A percentile compares a stretch with the other conserved stretches of the same genome.
Evolutionary conservation across 2,113 vertebrate species (phyloP).

Genomic region (Syngnathus floridae): DNA sequence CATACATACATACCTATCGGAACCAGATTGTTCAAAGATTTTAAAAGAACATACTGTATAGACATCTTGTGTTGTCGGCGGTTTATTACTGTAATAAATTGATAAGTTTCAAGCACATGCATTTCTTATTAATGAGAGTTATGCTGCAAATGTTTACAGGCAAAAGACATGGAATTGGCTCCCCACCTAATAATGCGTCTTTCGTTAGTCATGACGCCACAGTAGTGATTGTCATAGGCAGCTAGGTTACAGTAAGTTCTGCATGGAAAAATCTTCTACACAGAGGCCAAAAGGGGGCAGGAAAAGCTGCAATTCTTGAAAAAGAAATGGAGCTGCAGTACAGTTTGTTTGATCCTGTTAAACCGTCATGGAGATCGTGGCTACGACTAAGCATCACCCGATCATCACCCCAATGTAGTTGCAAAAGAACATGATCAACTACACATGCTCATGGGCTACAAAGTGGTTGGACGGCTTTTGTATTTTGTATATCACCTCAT

Average conservation of each 20-base stretch:
- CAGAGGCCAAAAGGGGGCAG: neutral
- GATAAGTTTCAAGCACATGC: conserved; percentile 48
- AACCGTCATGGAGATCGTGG: neutral
- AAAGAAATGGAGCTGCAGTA: neutral
- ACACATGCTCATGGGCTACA: too few relatives aligned
- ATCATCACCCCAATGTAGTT: neutral
- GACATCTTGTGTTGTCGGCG: conserved; percentile 49
- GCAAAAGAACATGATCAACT: neutral
- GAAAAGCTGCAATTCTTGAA: neutral
- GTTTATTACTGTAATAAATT: conserved; percentile 70
- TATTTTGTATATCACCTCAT: neutral
- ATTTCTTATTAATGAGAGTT: conserved; percentile 14
- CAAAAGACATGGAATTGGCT: neutral
- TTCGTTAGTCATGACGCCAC: neutral
- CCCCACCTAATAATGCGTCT: neutral
- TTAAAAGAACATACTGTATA: conserved; percentile 37
- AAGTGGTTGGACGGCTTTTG: neutral
- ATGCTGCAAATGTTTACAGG: conserved; percentile 8
- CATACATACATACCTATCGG: conserved; percentile 11
- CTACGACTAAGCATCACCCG: neutral
- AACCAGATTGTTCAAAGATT: conserved; percentile 40
- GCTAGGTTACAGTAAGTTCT: neutral
- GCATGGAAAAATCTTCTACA: neutral
- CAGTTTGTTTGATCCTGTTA: neutral
- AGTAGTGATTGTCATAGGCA: neutral